phyloP scores from a whole-genome alignment of 2,888 invertebrate genomes.

The Ptilodon capucinus region DNA sequence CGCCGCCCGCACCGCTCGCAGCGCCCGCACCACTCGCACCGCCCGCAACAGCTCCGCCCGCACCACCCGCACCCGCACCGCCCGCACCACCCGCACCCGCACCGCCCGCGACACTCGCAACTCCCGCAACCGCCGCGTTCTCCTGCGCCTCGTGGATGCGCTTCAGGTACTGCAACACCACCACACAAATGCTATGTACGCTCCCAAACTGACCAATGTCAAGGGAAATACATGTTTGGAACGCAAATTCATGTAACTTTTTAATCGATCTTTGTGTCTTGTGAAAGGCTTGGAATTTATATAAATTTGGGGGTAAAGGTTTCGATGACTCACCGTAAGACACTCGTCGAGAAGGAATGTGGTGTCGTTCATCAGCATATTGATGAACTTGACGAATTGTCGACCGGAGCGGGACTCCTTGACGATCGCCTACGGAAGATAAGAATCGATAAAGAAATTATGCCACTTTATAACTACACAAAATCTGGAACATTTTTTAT shows the following conservation, averaged over 20 bases:
- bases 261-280: no score
- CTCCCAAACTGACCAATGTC: no score
- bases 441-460: background rate
- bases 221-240: no score
- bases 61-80: constrained; percentile 83
- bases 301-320: background rate
- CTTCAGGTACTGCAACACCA: constrained; percentile 87
- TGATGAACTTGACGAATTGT: constrained; percentile 97
- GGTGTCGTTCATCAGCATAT: constrained; percentile 99
- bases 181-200: no score
- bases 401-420: constrained; percentile 95
- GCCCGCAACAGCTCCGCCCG: constrained; percentile 89
- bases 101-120: constrained; percentile 90
- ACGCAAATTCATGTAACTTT: no score
- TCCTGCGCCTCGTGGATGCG: constrained; percentile 94
- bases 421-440: constrained; percentile 86
- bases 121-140: constrained; percentile 84
- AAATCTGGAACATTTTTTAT: background rate
- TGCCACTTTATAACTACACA: background rate
- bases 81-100: constrained; percentile 91
- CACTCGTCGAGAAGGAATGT: constrained; percentile 98
- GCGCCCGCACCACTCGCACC: constrained; percentile 81
- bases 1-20: constrained; percentile 87
- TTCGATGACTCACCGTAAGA: constrained; percentile 64
- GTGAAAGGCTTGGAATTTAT: no score